Base-by-base conservation (phyloP, 1,140 invertebrate genomes). In the Drosophila paulistorum region DNA sequence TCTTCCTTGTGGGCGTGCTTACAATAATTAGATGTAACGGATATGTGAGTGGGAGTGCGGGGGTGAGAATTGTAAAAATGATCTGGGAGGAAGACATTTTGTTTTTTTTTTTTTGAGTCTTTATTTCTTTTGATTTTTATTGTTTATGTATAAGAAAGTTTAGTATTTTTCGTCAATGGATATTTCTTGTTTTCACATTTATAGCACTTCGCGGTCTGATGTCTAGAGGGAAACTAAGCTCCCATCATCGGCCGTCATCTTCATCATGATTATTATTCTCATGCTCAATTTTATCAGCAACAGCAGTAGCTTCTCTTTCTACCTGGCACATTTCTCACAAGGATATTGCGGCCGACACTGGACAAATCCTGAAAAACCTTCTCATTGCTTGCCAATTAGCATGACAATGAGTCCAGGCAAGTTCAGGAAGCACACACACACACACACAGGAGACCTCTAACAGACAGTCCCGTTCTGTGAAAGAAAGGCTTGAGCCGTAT, bases 11-110 rank as follows among this genome's bases (percentile, higher is more conserved):
- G 70, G 83, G 78, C 70, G 79, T 70, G 75, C 71, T 79, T 72
- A 82, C 82, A 90, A 90, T 91, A 91, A 91, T 91, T 91, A 91
- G 90, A 90, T 91, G 90, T 91, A 91, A 91, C 90, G 90, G 90
- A 91, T 91, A 91, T 35, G 54, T n/a, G 72, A 26, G 23, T 41
- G 68, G 66, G 64, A 67, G 64, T 7, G 9, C 13, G 33, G 17
- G n/a, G 23, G 39, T 41, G 26, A 26, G 45, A 39, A 37, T 37
- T 37, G 35, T 37, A 0, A 37, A 39, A 41, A 7, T 9, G 1
- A 0, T 20, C 42, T 13, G 60, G 6, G 30, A 26, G 60, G 60
- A 41, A 11, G 23, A 45, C 39, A 45, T 62, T 26, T 54, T 30
- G 5, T 42, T 57, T 63, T n/a, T 20, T 39, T n/a, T n/a, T n/a